Evolutionary conservation across 1,140 invertebrate species (phyloP).

Genomic region (Drosophila ambigua): DNA sequence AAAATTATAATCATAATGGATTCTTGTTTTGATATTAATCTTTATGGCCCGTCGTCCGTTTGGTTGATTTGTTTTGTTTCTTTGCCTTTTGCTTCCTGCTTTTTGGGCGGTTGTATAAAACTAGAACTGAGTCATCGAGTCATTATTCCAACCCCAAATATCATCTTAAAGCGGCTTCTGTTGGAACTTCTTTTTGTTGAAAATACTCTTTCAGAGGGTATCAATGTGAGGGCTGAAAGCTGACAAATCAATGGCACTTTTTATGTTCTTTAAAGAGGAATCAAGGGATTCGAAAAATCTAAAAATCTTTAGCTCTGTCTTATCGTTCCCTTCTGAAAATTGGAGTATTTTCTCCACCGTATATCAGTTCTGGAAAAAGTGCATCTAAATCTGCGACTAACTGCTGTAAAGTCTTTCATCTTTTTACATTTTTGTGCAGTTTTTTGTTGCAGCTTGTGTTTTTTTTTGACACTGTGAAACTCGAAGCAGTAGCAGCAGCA

Average conservation of each 20-base stretch:
- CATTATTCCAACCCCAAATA: conserved; percentile 1
- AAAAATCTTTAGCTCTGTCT: neutral
- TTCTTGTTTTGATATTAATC: conserved; percentile 33
- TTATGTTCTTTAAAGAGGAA: no score
- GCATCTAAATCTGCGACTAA: neutral
- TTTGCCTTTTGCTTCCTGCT: conserved; percentile 26
- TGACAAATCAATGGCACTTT: no score
- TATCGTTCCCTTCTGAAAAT: no score
- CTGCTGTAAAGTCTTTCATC: conserved; percentile 19
- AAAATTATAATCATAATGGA: conserved; percentile 44
- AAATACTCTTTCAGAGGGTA: neutral
- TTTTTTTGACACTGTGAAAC: conserved; percentile 51
- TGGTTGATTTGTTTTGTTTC: conserved; percentile 12
- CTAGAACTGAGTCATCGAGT: conserved; percentile 41
- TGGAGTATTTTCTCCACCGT: no score
- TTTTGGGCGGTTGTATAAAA: conserved; percentile 7
- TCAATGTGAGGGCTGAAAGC: neutral
- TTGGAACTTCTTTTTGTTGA: neutral
- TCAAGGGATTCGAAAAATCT: neutral
- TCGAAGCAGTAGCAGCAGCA: conserved; percentile 27
- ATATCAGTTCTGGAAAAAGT: neutral
- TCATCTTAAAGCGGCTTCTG: neutral
- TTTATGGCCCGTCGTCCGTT: conserved; percentile 2
- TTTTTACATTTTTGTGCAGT: conserved; percentile 25
- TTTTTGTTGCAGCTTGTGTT: conserved; percentile 19